These are phyloP conservation scores for Irena cyanogastra DNA, from an alignment of 2,113 vertebrate genomes.

Conservation along the genomic window DNA sequence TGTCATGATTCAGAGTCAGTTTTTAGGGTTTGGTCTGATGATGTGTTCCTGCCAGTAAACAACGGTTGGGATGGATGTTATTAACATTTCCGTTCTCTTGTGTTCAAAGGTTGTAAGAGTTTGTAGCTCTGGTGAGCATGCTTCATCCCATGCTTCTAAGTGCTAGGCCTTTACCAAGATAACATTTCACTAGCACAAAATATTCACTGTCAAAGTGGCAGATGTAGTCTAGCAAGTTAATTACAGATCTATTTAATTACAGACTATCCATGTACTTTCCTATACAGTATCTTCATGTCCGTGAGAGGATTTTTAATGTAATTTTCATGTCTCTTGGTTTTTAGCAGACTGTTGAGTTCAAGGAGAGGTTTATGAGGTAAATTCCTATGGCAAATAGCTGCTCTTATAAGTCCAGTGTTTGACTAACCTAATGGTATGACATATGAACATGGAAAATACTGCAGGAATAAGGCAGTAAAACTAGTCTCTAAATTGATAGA, in stretches of 20 bases:
- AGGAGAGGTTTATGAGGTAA: not conserved
- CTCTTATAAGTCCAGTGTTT: not conserved
- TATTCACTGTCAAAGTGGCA: not conserved
- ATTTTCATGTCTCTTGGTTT: not conserved
- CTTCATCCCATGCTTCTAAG: not conserved
- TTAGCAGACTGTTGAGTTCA: not conserved
- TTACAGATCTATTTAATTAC: not conserved
- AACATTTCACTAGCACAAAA: not conserved
- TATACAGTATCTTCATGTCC: not conserved
- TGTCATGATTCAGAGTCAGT: not conserved
- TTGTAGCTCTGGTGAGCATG: not conserved
- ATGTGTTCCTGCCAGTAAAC: not conserved
- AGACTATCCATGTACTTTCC: not conserved
- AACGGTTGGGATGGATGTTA: not conserved
- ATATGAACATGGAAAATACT: not conserved
- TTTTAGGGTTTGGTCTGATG: not conserved
- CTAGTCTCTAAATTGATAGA: not conserved
- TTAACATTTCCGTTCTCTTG: not conserved
- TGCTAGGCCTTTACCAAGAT: not conserved
- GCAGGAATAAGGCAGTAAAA: not conserved
- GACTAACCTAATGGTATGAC: not conserved
- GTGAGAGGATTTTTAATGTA: not conserved
- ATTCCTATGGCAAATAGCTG: not conserved
- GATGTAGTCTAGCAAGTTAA: not conserved
- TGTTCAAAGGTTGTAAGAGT: not conserved